Evolutionary conservation across 2,888 invertebrate genomes (phyloP), one percentile per base, ranked within the genome.

Genomic region (Oligia strigilis): DNA sequence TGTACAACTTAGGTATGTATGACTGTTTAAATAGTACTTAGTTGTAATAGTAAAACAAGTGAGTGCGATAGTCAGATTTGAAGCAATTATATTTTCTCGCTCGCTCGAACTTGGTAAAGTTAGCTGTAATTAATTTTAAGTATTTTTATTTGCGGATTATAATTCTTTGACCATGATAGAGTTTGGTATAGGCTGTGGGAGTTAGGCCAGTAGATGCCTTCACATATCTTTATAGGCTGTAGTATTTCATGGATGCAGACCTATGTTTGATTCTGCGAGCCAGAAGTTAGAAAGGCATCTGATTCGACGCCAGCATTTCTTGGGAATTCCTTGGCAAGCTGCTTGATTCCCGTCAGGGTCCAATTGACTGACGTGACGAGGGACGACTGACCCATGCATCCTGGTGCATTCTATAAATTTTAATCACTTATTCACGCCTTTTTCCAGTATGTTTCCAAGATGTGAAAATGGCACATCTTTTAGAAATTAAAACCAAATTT

Each of bases 1-100:
- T 82, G 86, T 82, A 86, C 90, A 87, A 87, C 79, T 80, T 85
- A 84, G 83, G 82, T 81, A 80, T 52, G 81, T 81, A 80, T 49
- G 83, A 80, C 77, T 81, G 81, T 86, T 84, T 85, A 81, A 86
- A 87, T 84, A 78, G 66, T 75, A 29, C 29, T 29, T 29, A 84
- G 77, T 74, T 85, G 84, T 77, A 80, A 84, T 75, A 64, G 43
- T 87, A 75, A 76, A 84, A 84, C 84, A 80, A 81, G 69, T 46
- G 58, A 77, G 14, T 43, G 64, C 81, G 67, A 87, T 67, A 76
- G 76, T 77, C 74, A 36, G 52, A 62, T 73, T 75, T 75, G 74
- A 70, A 64, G 70, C 73, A 84, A 81, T 84, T 85, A 85, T 77
- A 84, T 77, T 84, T 84, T 49, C 67, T 62, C 62, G 72, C 77